These are phyloP conservation scores for Scomber colias DNA, from an alignment of 2,113 vertebrate species.

Conservation along the genomic window DNA sequence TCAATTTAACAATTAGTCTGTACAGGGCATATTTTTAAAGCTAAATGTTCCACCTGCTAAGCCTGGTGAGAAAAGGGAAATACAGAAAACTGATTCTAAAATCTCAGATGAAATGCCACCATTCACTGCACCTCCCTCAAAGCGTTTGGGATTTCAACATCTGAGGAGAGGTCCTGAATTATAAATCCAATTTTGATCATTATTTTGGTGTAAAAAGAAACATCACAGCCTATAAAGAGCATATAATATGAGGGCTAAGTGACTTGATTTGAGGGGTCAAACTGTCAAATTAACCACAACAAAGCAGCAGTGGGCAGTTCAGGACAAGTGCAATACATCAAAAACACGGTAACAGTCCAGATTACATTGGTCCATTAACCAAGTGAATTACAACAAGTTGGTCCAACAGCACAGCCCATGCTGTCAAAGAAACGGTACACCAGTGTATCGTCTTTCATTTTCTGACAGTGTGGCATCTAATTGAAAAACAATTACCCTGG, in stretches of 20 bases:
- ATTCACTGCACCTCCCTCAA: neutral
- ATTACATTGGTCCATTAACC: conserved; percentile 30
- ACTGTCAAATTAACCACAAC: conserved; percentile 16
- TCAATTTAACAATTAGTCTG: neutral
- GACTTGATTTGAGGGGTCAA: conserved; percentile 38
- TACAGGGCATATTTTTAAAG: neutral
- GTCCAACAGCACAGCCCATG: conserved; percentile 18
- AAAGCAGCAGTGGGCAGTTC: conserved; percentile 13
- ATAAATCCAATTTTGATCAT: neutral
- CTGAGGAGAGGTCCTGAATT: neutral
- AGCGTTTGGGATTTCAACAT: neutral
- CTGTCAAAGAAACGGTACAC: conserved; percentile 35
- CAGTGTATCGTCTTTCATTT: conserved; percentile 25
- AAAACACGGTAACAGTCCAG: conserved; percentile 19
- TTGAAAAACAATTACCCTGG: conserved; percentile 44
- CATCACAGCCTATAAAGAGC: neutral
- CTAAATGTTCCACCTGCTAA: neutral
- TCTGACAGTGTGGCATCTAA: conserved; percentile 39
- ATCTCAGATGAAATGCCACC: neutral
- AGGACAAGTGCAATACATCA: neutral
- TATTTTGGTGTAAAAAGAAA: conserved; percentile 5
- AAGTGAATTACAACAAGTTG: conserved; percentile 39
- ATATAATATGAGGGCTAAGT: neutral
- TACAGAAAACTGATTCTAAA: neutral
- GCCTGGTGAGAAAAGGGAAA: neutral